Evolutionary conservation across 2,113 vertebrate species (phyloP), one percentile per base, ranked within the genome.

Genomic region (Xenopus laevis): DNA sequence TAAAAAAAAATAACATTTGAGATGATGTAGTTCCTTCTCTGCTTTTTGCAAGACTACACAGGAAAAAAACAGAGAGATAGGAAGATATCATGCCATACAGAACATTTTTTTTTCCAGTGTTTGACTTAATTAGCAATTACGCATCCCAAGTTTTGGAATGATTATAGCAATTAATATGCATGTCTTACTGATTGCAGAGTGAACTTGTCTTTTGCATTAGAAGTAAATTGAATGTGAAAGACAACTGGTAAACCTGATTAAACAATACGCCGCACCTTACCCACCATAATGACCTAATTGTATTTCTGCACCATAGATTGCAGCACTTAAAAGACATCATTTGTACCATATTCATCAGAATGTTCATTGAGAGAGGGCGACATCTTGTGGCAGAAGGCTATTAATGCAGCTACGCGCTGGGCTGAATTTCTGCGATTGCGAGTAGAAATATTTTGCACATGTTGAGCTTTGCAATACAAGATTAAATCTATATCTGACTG

Each of bases 181-280:
- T 55, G 52, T 57, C 40, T 73, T 44, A 53, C 47, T 47, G 55
- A 66, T 66, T 62, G 57, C 27, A 17, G 55, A 21, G 46, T n/a
- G 8, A 68, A 57, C 55, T 50, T 68, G 71, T 58, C 30, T 60
- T 62, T 52, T 33, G 13, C 17, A 75, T 61, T 61, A 23, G 46
- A 40, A 57, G 27, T 70, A 57, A 69, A 70, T 77, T 77, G 60
- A 70, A 77, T 70, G 74, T 70, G 60, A 77, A 77, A 30, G 66
- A 70, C 66, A 77, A 57, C 47, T 64, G 66, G 66, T 47, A 77
- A 69, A 57, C 74, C 50, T 64, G 66, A 69, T 68, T 69, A 63
- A 69, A 23, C 57, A 75, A 15, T 44, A 69, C 13, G 45, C 65
- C 61, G 23, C 23, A 62, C 65, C 65, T 61, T 60, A 50, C 8